Percentiles rank a stretch among this genome's conserved stretches.
phyloP scores from a whole-genome alignment of 2,797 vertebrate species.

The Microchirus variegatus region DNA sequence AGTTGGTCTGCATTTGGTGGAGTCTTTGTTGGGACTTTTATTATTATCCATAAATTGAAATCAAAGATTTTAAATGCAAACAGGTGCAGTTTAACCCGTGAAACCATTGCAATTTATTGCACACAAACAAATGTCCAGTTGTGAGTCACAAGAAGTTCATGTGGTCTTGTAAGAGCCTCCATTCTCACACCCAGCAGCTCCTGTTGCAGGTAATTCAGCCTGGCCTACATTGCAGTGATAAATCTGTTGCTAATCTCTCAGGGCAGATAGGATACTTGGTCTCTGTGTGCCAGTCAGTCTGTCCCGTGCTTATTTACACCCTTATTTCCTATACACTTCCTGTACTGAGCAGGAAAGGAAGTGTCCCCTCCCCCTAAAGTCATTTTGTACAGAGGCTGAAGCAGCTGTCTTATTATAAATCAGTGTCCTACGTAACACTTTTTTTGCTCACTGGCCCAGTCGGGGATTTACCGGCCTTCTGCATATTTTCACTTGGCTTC shows the following conservation, averaged over 20 bases:
- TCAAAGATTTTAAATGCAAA: neutral
- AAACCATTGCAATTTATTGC: neutral
- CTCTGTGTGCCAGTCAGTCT: constrained; percentile 64
- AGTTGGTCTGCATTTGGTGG: neutral
- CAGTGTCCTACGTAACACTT: neutral
- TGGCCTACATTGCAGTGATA: constrained; percentile 77
- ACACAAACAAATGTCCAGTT: constrained; percentile 24
- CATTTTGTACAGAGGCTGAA: constrained; percentile 34
- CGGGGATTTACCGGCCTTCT: neutral
- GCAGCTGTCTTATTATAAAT: constrained; percentile 35
- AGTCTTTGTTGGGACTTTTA: neutral
- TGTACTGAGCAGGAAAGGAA: constrained; percentile 67
- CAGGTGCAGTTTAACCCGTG: neutral
- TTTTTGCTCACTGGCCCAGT: neutral
- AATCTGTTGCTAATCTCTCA: constrained; percentile 80
- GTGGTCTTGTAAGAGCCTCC: constrained; percentile 38
- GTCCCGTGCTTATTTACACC: constrained; percentile 73
- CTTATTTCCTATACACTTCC: constrained; percentile 66
- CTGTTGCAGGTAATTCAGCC: constrained; percentile 68
- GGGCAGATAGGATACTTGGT: constrained; percentile 70
- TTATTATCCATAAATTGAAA: neutral
- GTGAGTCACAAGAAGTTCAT: constrained; percentile 22
- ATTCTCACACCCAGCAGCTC: constrained; percentile 69
- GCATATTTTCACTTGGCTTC: neutral
- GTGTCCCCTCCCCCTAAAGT: constrained; percentile 34